Evolutionary conservation across 2,888 invertebrate genomes (phyloP), one percentile per base, ranked within the genome.

Genomic region (Acronicta leporina): DNA sequence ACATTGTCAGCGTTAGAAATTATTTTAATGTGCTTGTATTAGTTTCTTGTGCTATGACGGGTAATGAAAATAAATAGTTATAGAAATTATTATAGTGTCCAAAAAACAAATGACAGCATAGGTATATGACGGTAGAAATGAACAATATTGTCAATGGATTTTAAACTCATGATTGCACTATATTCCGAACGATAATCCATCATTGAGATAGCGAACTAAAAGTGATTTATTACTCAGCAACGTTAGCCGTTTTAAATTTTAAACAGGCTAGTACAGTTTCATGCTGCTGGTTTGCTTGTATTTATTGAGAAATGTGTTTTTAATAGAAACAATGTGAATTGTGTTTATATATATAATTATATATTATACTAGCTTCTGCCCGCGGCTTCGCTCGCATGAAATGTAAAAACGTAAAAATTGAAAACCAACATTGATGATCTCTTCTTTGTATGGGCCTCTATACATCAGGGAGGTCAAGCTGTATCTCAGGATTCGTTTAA

Each of bases 101-200:
- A 61, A 66, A 46, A 43, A 43, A 69, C 50, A 50, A 50, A 43
- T 16, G 20, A 48, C 54, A 35, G 44, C 38, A 44, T 13, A n/a
- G n/a, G n/a, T n/a, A 25, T 35, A 27, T 48, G 59, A 14, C 48
- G 7, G 13, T 27, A 44, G 50, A 30, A 46, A 74, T 72, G 73
- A 68, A 73, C 63, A 68, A 73, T 64, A 83, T 82, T 79, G 82
- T 78, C 82, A 80, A 79, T 83, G 77, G 80, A 81, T 84, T 83
- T 83, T 77, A 78, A 81, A 75, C 73, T 80, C 77, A 82, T 87
- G 85, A 87, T 87, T 84, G 84, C 82, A 73, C 73, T 78, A 75
- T 75, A 80, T 79, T 80, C 76, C 53, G 53, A 70, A 73, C 70
- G 82, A 87, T 87, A 87, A 89, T 90, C 88, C 85, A 89, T 90